These are phyloP conservation scores for Lota lota DNA, from an alignment of 2,113 vertebrate genomes.

Conservation along the genomic window DNA sequence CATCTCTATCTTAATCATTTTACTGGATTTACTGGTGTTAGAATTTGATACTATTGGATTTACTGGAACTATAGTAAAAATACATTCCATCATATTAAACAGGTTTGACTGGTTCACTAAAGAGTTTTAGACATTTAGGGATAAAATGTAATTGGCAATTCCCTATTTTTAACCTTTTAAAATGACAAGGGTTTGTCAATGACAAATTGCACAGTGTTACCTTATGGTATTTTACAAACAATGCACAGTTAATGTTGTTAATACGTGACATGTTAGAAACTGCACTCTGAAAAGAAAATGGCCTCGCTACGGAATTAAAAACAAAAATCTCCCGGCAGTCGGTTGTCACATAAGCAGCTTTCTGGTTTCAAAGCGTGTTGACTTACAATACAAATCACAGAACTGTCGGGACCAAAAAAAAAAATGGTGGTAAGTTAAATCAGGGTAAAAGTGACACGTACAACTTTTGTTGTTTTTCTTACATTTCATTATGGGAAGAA, in stretches of 20 bases:
- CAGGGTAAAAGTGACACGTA: slow-evolving; percentile 19
- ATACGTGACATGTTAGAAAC: slow-evolving; percentile 37
- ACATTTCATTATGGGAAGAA: no score
- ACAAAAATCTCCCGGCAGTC: slow-evolving; percentile 27
- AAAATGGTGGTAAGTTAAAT: slow-evolving; percentile 44
- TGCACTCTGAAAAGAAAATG: slow-evolving; percentile 23
- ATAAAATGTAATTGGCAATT: neutral
- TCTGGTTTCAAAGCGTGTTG: slow-evolving; percentile 40
- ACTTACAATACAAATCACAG: slow-evolving; percentile 34
- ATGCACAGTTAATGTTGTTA: slow-evolving; percentile 15
- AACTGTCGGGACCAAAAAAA: slow-evolving; percentile 34
- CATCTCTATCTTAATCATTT: slow-evolving; percentile 15
- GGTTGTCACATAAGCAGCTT: slow-evolving; percentile 52
- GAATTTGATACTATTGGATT: slow-evolving; percentile 16
- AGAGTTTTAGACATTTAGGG: neutral
- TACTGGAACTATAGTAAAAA: slow-evolving; percentile 47
- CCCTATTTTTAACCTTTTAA: slow-evolving; percentile 2
- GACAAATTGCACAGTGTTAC: slow-evolving; percentile 26
- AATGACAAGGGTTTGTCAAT: slow-evolving; percentile 19
- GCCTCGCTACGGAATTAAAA: slow-evolving; percentile 46
- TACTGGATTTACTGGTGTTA: neutral
- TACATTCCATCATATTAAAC: neutral
- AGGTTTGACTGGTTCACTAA: neutral
- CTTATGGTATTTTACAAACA: slow-evolving; percentile 24
- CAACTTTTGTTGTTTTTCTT: no score